A percentile compares a stretch with the other conserved stretches of the same genome.
phyloP scores from a whole-genome alignment of 2,113 vertebrate species.

The Grus americana region DNA sequence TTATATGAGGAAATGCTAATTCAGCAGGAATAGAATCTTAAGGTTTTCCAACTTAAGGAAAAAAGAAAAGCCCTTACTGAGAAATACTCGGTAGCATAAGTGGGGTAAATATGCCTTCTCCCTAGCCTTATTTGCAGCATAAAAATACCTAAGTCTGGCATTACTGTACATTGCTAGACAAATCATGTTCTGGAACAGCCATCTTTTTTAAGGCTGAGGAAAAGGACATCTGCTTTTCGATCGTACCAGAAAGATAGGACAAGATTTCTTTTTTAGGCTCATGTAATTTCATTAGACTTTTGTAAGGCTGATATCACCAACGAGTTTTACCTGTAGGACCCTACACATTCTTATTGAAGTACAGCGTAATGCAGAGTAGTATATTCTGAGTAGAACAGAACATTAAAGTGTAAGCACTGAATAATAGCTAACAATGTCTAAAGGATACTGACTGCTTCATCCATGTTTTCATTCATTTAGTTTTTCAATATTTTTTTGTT shows the following conservation, averaged over 20 bases:
- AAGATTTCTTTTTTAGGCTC: not conserved
- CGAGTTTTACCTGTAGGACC: not conserved
- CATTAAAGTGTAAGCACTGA: not conserved
- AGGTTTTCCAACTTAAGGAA: not conserved
- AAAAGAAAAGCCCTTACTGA: not conserved
- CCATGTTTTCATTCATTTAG: not conserved
- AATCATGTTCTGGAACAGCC: not conserved
- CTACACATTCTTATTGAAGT: not conserved
- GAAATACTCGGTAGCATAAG: not conserved
- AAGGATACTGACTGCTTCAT: not conserved
- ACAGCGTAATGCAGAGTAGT: not conserved
- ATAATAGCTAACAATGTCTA: not conserved
- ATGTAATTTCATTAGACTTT: not conserved
- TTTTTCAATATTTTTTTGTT: not conserved
- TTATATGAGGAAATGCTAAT: not conserved
- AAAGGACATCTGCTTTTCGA: not conserved
- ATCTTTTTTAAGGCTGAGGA: not conserved
- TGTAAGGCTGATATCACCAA: not conserved
- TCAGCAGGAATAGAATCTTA: not conserved
- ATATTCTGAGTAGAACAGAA: not conserved
- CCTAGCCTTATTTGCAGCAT: rapidly evolving
- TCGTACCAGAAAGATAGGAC: not conserved
- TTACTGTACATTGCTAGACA: not conserved
- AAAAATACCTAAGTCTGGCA: not conserved
- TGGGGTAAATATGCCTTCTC: too few species aligned